Conservation (phyloP, 2,888 invertebrate genomes). For the Rhamnusium bicolor region DNA sequence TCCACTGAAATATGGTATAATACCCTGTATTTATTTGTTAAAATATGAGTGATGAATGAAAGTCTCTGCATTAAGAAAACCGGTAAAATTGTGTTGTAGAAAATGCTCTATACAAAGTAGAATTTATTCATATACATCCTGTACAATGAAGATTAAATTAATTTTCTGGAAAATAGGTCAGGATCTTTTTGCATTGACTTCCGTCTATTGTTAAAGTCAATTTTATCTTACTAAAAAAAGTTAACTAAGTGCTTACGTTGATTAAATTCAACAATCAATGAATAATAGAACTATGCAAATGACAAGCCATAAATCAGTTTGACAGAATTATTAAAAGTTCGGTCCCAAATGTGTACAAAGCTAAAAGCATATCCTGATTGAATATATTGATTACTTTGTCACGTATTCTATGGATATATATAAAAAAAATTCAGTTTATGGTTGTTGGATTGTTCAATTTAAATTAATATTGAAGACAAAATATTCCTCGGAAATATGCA, state of each 20-base stretch:
- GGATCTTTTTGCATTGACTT: not conserved
- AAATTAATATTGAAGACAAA: not conserved
- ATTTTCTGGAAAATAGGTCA: not conserved
- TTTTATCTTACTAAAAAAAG: slow-evolving; percentile 10
- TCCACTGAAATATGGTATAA: too few species aligned
- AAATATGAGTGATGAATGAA: too few species aligned
- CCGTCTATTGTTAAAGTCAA: not conserved
- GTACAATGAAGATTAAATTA: not conserved
- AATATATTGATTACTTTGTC: slow-evolving; percentile 8
- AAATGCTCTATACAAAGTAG: not conserved
- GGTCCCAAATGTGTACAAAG: slow-evolving; percentile 12
- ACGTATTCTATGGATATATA: not conserved
- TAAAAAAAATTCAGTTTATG: not conserved
- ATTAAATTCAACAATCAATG: slow-evolving; percentile 10
- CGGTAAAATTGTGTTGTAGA: not conserved
- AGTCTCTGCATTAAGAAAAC: too few species aligned
- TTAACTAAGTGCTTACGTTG: not conserved
- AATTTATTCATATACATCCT: not conserved
- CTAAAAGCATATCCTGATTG: slow-evolving; percentile 17
- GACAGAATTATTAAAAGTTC: slow-evolving; percentile 29
- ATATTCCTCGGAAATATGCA: not conserved
- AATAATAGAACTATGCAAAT: slow-evolving; percentile 19
- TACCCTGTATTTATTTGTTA: too few species aligned
- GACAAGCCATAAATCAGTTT: slow-evolving; percentile 30
- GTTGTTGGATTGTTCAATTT: not conserved